Evolutionary conservation across 2,797 vertebrate genomes (phyloP), one percentile per base, ranked within the genome.

Genomic region (Corythornis leucogaster): DNA sequence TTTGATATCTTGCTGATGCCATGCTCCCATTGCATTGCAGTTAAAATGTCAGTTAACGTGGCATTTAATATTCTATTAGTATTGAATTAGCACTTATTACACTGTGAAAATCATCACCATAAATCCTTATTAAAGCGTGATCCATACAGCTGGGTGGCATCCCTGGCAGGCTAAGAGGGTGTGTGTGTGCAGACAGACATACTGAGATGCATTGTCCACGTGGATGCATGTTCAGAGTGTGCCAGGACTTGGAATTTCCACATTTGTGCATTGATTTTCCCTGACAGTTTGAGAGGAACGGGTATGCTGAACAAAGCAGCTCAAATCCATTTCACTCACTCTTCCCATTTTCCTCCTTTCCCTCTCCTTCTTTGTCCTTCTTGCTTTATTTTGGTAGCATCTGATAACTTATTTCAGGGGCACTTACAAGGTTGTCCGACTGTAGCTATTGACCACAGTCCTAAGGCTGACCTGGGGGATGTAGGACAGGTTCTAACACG

Each of bases 41-140:
- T 92, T 95, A 91, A 81, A 86, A 77, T 92, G 80, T 96, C 89
- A 93, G 64, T 82, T 94, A 96, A 94, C 78, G 42, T 94, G 87
- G 38, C 89, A 87, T 92, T 97, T 97, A 96, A 93, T 93, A 92
- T 93, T 94, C 82, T 95, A 80, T 95, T 96, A 90, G 73, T 94
- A 92, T 87, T 88, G 80, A 96, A 93, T 95, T 96, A 95, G 82
- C 74, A 80, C 90, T 92, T 96, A 82, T 95, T 95, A 95, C 74
- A 40, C 93, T 96, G 89, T 96, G 91, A 89, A 82, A 93, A 88
- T 89, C 88, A 94, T 96, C 97, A 90, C 90, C 73, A 93, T 92
- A 95, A 85, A 96, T 95, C 80, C 45, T 96, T 96, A 96, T 96
- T 93, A 86, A 96, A 94, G 46, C 2, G 1, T 93, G 89, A 94